phyloP scores from a whole-genome alignment of 1,140 invertebrate genomes.

The Anoplolepis gracilipes region DNA sequence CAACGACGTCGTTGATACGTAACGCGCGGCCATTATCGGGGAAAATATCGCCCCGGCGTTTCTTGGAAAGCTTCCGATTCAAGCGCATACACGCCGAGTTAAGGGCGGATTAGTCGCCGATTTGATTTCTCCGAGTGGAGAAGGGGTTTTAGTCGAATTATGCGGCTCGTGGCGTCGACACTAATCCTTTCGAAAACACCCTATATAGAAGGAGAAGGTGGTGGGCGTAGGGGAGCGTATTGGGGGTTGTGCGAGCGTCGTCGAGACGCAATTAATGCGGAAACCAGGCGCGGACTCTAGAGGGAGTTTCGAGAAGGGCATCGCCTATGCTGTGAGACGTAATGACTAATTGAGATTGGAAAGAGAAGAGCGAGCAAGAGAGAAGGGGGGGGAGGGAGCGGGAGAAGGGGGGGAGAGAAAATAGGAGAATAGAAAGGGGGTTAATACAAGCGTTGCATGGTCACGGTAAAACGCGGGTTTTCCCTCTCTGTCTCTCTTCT shows the following conservation, averaged over 20 bases:
- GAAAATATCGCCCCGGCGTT: slow-evolving; percentile 51
- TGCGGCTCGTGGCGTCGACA: slow-evolving; percentile 70
- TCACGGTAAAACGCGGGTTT: slow-evolving; percentile 73
- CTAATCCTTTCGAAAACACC: slow-evolving; percentile 74
- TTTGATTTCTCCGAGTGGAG: slow-evolving; percentile 57
- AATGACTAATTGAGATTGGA: slow-evolving; percentile 78
- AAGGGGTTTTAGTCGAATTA: slow-evolving; percentile 63
- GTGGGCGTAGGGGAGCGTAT: not conserved
- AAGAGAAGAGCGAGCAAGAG: slow-evolving; percentile 43
- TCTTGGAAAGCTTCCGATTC: slow-evolving; percentile 31
- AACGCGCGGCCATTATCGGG: slow-evolving; percentile 39
- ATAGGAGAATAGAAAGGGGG: slow-evolving; percentile 46
- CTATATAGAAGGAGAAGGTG: slow-evolving; percentile 29
- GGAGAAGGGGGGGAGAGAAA: not conserved
- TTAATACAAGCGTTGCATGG: slow-evolving; percentile 72
- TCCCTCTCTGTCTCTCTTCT: slow-evolving; percentile 57
- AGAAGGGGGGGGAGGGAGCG: not conserved
- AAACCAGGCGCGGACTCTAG: slow-evolving; percentile 64
- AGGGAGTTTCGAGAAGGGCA: slow-evolving; percentile 71
- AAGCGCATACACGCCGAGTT: not conserved
- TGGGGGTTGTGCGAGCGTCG: slow-evolving; percentile 49
- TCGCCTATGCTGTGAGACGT: slow-evolving; percentile 73
- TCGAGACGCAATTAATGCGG: slow-evolving; percentile 76
- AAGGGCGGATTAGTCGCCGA: slow-evolving; percentile 58
- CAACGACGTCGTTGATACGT: slow-evolving; percentile 16